Percentiles rank a stretch among this genome's conserved stretches.
Evolutionary conservation across 2,797 vertebrate genomes (phyloP).

Genomic region (Forpus xanthops): DNA sequence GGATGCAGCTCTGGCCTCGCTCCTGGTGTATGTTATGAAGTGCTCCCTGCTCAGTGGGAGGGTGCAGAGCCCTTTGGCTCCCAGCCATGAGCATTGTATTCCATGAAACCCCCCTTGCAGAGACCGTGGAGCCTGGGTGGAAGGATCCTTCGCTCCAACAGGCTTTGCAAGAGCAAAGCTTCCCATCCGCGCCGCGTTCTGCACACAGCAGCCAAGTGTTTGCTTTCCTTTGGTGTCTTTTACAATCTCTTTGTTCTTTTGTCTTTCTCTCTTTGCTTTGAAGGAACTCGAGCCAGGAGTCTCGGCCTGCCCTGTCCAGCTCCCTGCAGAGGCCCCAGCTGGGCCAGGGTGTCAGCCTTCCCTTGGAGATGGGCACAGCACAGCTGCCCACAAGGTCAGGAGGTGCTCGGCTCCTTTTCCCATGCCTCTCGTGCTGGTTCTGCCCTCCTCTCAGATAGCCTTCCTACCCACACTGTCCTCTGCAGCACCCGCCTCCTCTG

Average conservation of each 20-base stretch:
- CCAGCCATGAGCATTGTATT: rapidly evolving
- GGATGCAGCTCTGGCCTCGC: neutral
- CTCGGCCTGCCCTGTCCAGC: slow-evolving; percentile 85
- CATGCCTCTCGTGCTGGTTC: neutral
- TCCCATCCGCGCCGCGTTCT: neutral
- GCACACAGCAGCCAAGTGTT: neutral
- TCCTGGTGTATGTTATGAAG: neutral
- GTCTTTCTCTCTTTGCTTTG: neutral
- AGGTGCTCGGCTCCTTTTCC: neutral
- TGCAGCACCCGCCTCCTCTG: neutral
- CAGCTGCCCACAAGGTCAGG: slow-evolving; percentile 88
- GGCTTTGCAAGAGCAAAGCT: neutral
- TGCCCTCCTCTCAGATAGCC: neutral
- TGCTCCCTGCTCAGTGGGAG: neutral
- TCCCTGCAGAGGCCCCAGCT: slow-evolving; percentile 84
- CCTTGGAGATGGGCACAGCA: slow-evolving; percentile 85
- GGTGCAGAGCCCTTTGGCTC: neutral
- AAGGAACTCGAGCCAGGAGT: slow-evolving; percentile 91
- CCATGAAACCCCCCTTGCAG: rapidly evolving
- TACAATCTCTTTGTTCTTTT: neutral
- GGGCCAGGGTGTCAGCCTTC: slow-evolving; percentile 79
- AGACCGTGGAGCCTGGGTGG: neutral
- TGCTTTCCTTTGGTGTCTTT: neutral
- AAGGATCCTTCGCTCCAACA: neutral
- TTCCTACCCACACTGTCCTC: neutral